Percentiles rank a stretch among this genome's conserved stretches.
Conservation (phyloP, 2,888 invertebrate species). For the Neoitamus cyanurus region DNA sequence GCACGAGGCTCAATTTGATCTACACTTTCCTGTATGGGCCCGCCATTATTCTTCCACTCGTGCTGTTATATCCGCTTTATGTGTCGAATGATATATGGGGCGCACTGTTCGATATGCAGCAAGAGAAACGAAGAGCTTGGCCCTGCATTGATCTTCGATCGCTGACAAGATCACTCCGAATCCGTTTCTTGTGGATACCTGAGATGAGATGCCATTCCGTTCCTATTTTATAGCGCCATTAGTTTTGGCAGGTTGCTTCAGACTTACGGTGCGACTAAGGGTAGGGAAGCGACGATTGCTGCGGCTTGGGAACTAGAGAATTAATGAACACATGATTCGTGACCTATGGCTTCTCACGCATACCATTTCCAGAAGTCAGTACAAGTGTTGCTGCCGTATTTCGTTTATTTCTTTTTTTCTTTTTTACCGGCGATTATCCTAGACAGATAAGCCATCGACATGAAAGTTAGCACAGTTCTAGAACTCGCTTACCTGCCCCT, state of each 20-base stretch:
- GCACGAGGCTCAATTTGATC: conserved; percentile 16
- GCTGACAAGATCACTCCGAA: conserved; percentile 29
- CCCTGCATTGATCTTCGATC: conserved; percentile 24
- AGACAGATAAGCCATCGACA: too few relatives aligned
- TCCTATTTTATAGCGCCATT: conserved; percentile 31
- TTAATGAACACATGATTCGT: not conserved
- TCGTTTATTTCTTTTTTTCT: too few relatives aligned
- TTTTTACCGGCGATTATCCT: too few relatives aligned
- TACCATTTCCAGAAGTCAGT: not conserved
- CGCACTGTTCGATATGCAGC: not conserved
- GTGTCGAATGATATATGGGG: not conserved
- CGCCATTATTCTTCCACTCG: conserved; percentile 36
- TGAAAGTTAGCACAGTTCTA: too few relatives aligned
- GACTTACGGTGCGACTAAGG: not conserved
- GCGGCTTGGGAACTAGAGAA: not conserved
- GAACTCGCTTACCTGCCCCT: too few relatives aligned
- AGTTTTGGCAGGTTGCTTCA: conserved; percentile 13
- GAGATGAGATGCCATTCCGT: not conserved
- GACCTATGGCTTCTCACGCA: not conserved
- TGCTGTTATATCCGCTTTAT: conserved; percentile 28
- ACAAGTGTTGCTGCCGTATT: not conserved
- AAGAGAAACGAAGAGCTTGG: not conserved
- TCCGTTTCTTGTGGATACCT: not conserved
- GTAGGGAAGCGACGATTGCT: not conserved
- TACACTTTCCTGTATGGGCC: conserved; percentile 23